Conservation (phyloP, 1,140 invertebrate genomes). For the Listronotus bonariensis region DNA sequence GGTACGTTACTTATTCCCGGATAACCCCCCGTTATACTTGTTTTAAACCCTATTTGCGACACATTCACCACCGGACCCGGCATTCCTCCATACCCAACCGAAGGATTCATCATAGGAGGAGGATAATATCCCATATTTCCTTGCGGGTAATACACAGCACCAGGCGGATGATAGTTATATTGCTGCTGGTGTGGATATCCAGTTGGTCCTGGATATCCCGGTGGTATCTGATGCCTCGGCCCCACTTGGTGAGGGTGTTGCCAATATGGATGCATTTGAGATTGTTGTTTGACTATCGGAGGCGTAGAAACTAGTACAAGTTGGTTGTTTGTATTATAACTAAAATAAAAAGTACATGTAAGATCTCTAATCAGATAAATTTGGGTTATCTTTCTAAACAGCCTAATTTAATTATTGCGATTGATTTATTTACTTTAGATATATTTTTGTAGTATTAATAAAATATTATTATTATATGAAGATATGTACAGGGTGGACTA, state of each 20-base stretch:
- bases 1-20: constrained; percentile 17
- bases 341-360: constrained; percentile 13
- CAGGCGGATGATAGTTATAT: constrained; percentile 20
- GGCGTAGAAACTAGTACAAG: constrained; percentile 20
- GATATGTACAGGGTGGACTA: too few relatives aligned
- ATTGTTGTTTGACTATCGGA: constrained; percentile 3
- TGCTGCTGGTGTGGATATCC: constrained; percentile 9
- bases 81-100: constrained; percentile 6
- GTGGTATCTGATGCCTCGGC: constrained; percentile 9
- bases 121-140: constrained; percentile 23
- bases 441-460: not conserved
- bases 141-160: constrained; percentile 21
- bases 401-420: constrained; percentile 3
- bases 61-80: constrained; percentile 15
- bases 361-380: not conserved
- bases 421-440: constrained; percentile 2
- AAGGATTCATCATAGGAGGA: constrained; percentile 8
- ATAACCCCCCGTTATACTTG: constrained; percentile 17
- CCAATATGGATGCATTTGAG: constrained; percentile 32
- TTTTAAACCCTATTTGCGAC: constrained; percentile 27
- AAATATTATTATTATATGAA: too few relatives aligned
- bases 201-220: constrained; percentile 15
- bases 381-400: not conserved
- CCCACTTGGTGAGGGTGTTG: constrained; percentile 16
- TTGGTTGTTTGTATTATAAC: constrained; percentile 32